A percentile compares a stretch with the other conserved stretches of the same genome.
These are phyloP conservation scores for Euthynnus affinis DNA, from an alignment of 2,797 vertebrate species.

Conservation along the genomic window DNA sequence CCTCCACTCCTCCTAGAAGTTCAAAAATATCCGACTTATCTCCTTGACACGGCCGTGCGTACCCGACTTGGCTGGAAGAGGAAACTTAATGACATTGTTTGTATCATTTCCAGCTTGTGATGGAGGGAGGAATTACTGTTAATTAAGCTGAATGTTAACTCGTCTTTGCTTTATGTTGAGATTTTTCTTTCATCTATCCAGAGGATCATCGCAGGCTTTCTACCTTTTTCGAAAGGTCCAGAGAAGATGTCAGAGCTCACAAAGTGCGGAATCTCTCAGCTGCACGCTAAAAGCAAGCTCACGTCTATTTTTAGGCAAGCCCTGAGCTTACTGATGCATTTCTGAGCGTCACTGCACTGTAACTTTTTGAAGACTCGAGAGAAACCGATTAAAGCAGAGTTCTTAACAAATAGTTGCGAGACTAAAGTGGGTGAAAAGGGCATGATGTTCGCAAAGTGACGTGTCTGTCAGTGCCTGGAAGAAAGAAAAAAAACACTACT, in stretches of 20 bases:
- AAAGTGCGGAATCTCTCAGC: constrained; percentile 78
- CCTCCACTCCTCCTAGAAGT: constrained; percentile 13
- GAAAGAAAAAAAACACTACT: constrained; percentile 2
- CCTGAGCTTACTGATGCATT: no score
- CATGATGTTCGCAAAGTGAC: constrained; percentile 33
- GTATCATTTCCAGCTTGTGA: not conserved
- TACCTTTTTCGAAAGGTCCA: constrained; percentile 41
- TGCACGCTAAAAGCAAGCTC: constrained; percentile 64
- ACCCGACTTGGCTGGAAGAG: no score
- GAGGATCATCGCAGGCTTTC: constrained; percentile 13
- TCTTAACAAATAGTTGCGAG: constrained; percentile 53
- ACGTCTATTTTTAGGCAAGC: constrained; percentile 75
- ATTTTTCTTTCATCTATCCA: no score
- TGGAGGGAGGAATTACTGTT: no score
- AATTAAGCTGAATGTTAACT: no score
- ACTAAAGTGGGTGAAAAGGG: constrained; percentile 18
- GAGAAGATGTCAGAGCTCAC: constrained; percentile 21
- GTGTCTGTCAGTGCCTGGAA: constrained; percentile 17
- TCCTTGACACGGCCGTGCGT: not conserved
- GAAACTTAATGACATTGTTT: no score
- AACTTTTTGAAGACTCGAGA: constrained; percentile 56
- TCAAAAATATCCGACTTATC: constrained; percentile 58
- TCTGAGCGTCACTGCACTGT: constrained; percentile 55
- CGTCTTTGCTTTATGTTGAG: no score
- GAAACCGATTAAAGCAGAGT: constrained; percentile 50